Base-by-base conservation (phyloP, 2,888 invertebrate species). In the Archips xylosteana region DNA sequence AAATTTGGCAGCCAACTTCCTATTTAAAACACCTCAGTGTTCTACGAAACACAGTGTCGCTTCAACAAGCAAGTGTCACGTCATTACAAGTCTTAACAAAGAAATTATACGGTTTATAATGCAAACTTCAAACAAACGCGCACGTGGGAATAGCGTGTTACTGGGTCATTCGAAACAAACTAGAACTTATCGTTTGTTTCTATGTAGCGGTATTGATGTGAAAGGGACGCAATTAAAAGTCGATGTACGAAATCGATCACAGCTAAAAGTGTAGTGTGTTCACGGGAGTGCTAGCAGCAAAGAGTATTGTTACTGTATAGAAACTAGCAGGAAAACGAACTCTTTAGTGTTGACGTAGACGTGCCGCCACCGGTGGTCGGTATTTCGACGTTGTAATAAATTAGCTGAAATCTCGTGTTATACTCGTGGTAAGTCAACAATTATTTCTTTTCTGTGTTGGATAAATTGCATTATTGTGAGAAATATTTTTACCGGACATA, bases 11-110 rank as follows among this genome's bases (percentile, higher is more conserved):
- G 9, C 49, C 9, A 8, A 23, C 42, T 62, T 62, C 42, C 23
- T n/a, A 39, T 63, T 68, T 63, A 34, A 39, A 39, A 13, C 8
- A 59, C 39, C 39, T 4, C 47, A 63, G n/a, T 32, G 15, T 36
- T n/a, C 15, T 45, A 47, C 47, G 15, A 59, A 59, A 73, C 63
- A 69, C 63, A 8, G 68, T 73, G 68, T 68, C 61, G 54, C n/a
- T 54, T n/a, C 62, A 57, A 63, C 4, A 64, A 12, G n/a, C 39
- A 34, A 34, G 15, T 39, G 36, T 34, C 61, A 15, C 39, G 9
- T 47, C 12, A 64, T 57, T 63, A 59, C 5, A 34, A 3, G 47
- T 64, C 59, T n/a, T 73, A 73, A 51, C 1, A 4, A 5, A 4
- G 15, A 3, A 3, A 8, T 15, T 10, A 32, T 69, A 73, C 47